Evolutionary conservation across 30 jellyfish, hydroid and myxozoan genomes (phyloP).

Genomic region (Catostylus mosaicus): DNA sequence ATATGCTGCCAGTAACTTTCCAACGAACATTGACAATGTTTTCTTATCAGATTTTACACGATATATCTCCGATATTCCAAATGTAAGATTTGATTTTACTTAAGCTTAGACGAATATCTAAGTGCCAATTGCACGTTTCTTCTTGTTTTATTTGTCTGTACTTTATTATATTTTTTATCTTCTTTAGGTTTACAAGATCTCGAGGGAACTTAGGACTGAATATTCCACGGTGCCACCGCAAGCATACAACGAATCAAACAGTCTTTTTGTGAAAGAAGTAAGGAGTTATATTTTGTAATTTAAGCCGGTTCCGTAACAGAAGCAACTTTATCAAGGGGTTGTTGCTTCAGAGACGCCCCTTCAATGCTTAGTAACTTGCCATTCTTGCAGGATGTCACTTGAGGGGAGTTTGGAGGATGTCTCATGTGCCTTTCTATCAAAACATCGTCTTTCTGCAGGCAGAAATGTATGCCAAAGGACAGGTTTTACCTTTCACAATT

Average conservation of each 20-base stretch:
- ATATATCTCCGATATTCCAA: constrained; percentile 7
- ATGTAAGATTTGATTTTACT: constrained; percentile 3
- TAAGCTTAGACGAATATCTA: not conserved
- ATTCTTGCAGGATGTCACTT: too few relatives aligned
- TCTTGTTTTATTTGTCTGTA: not conserved
- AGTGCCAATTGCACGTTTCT: not conserved
- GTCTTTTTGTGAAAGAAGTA: constrained; percentile 94
- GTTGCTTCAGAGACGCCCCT: too few relatives aligned
- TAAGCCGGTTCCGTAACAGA: too few relatives aligned
- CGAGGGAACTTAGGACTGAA: constrained; percentile 93
- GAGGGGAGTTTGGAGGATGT: too few relatives aligned
- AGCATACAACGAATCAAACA: constrained; percentile 90
- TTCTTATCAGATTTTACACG: constrained; percentile 12
- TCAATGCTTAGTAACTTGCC: too few relatives aligned
- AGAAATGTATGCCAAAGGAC: too few relatives aligned
- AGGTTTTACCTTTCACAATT: too few relatives aligned
- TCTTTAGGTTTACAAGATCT: constrained; percentile 69
- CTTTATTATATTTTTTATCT: not conserved
- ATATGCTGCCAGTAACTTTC: not conserved
- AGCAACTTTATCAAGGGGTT: too few relatives aligned
- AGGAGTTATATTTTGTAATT: too few relatives aligned
- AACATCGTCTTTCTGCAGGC: too few relatives aligned
- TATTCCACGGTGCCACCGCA: constrained; percentile 96
- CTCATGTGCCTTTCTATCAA: too few relatives aligned
- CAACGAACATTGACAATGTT: not conserved